Base-by-base conservation (phyloP, 2,113 vertebrate genomes). In the Potamarius usumacintae region DNA sequence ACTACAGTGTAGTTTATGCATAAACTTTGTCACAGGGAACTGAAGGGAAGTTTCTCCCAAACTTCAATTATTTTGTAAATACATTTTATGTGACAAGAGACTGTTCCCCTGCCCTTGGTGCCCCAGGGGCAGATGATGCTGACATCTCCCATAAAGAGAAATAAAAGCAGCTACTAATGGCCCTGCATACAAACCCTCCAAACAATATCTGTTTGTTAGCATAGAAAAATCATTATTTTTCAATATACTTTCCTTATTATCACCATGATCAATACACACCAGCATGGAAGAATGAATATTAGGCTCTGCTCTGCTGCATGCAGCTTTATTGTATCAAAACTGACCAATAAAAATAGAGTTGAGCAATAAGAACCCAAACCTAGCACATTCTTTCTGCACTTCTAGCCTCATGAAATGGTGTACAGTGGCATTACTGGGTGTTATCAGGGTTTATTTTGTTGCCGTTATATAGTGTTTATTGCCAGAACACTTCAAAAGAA, bases 191-290 rank as follows among this genome's bases (percentile, higher is more conserved):
- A 25, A 82, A 62, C 60, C 78, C 83, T 85, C 48, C 84, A 20
- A 53, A 67, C 83, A 85, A 87, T 83, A 85, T 85, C 27, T 84
- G 87, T 85, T 86, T 79, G 77, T 72, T 82, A 78, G 83, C 58
- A 90, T 76, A 83, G 85, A 89, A 86, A 85, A 90, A 90, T 90
- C 86, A 83, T 91, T 91, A 87, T 90, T 87, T 91, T 88, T 89
- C 86, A n/a, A 88, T 90, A 89, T 83, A 87, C 71, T 85, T 71
- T 76, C 63, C 90, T 89, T 87, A 87, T 90, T 90, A 90, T 78
- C 7, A 15, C 76, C 83, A 57, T 86, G 87, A 89, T 91, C 89
- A 88, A 91, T 91, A 91, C 83, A 82, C 22, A 87, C 55, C 27
- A 84, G 34, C 87, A 86, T 55, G 79, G 57, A 81, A 58, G 78